Conservation (phyloP, 2,113 vertebrate species). For the Microtus pennsylvanicus region DNA sequence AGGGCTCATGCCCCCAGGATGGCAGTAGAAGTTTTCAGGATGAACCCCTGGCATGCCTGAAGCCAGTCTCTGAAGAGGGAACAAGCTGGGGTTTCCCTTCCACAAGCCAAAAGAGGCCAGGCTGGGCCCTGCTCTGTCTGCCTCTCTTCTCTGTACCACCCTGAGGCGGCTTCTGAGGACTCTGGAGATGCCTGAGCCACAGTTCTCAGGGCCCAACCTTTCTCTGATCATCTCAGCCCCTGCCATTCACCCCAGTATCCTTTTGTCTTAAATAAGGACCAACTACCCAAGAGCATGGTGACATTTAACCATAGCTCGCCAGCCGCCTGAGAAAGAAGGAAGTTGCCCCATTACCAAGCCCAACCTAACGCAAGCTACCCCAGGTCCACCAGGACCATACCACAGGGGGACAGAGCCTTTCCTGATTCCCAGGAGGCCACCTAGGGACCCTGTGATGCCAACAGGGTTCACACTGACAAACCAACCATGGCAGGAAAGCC, state of each 20-base stretch:
- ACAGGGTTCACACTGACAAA: fast-evolving
- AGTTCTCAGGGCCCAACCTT: background rate
- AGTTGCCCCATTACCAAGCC: no score
- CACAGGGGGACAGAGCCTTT: fast-evolving
- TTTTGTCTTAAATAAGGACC: background rate
- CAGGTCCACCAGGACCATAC: fast-evolving
- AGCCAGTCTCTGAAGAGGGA: background rate
- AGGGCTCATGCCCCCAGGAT: background rate
- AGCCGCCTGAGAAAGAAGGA: background rate
- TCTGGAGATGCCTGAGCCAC: background rate
- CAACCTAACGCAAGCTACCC: background rate
- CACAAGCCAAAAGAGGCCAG: fast-evolving
- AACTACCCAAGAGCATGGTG: fast-evolving
- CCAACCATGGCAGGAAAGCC: background rate
- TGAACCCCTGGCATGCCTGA: fast-evolving
- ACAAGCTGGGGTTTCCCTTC: fast-evolving
- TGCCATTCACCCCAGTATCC: background rate
- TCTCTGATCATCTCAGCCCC: background rate
- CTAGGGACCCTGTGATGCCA: fast-evolving
- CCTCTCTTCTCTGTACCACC: background rate
- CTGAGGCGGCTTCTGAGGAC: background rate
- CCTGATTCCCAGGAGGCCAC: fast-evolving
- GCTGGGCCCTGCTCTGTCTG: no score
- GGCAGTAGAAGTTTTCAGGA: no score
- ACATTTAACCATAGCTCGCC: background rate